Base-by-base conservation (phyloP, 2,113 vertebrate species). In the Centropus bengalensis region DNA sequence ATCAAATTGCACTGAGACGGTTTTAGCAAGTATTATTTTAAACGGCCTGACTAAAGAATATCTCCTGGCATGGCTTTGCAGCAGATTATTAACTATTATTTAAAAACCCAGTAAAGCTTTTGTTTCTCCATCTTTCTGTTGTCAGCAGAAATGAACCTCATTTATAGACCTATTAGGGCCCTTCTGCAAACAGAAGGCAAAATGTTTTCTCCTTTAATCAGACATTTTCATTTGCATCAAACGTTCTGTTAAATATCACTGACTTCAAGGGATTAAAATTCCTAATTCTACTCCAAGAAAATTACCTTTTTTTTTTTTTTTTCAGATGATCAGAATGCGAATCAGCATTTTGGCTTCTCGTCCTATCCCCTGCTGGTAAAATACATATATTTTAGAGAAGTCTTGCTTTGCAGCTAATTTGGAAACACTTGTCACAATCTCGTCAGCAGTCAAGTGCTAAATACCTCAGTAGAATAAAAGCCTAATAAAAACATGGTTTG, bases 201-300 rank as follows among this genome's bases (percentile, higher is more conserved):
- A 52, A 13, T 1, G 16, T 59, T 86, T 88, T 59, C 55, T 22
- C 14, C 73, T 90, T 90, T 66, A 89, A 94, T 76, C 52, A 78
- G 36, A 20, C 5, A 6, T 86, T 95, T 91, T 60, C 16, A 62
- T 91, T 88, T 88, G 49, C 85, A 78, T 78, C 30, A 36, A 32
- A 22, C 70, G 80, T 91, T 79, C 75, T 77, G 28, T 68, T 80
- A 38, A 93, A 45, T 1, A 4, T 44, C 77, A 52, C 16, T 63
- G 51, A 64, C 80, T 86, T 64, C 76, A 90, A 81, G 75, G 64
- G 80, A 83, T 75, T 90, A 66, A 82, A 88, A 77, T 80, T 86
- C 89, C 49, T 52, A 62, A 66, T 88, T 80, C 85, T 86, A 15
- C 36, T 85, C 51, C 62, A 74, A 64, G 71, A 79, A 17, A 49